phyloP scores from a whole-genome alignment of 2,113 vertebrate species.

The Spizaetus ornatus region DNA sequence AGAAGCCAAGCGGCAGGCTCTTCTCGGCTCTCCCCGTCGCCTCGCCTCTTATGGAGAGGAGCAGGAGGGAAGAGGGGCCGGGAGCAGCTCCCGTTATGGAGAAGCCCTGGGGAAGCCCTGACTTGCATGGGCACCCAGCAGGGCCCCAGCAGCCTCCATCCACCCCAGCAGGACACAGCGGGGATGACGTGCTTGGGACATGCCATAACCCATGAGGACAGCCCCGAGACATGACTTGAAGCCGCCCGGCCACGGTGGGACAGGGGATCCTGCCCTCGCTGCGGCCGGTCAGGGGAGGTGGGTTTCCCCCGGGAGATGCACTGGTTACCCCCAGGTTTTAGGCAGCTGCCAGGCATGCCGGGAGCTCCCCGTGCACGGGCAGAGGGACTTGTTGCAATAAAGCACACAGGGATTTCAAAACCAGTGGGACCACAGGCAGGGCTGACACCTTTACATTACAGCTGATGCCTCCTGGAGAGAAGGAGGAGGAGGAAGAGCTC shows the following conservation, averaged over 20 bases:
- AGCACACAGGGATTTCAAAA: accelerated
- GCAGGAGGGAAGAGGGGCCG: neutral
- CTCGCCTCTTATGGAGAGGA: slow-evolving; percentile 65
- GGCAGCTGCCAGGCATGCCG: accelerated
- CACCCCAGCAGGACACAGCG: accelerated
- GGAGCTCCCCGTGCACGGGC: accelerated
- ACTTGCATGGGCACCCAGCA: neutral
- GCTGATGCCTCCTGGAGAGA: neutral
- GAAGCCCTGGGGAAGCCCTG: slow-evolving; percentile 46
- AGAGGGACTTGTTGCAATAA: neutral
- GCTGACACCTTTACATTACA: neutral
- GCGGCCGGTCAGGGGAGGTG: accelerated
- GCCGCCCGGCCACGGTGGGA: accelerated
- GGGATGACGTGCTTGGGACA: neutral
- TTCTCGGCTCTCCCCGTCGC: neutral
- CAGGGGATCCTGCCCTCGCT: neutral
- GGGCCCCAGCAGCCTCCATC: neutral
- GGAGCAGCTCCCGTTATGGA: slow-evolving; percentile 58
- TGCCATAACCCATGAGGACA: neutral
- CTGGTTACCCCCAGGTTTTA: accelerated
- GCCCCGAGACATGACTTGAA: accelerated
- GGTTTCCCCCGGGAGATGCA: accelerated
- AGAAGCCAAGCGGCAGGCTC: neutral
- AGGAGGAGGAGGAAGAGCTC: neutral
- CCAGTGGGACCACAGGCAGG: neutral